Percentiles rank a stretch among this genome's conserved stretches.
These are phyloP conservation scores for Ips typographus DNA, from an alignment of 1,140 invertebrate species.

Conservation along the genomic window DNA sequence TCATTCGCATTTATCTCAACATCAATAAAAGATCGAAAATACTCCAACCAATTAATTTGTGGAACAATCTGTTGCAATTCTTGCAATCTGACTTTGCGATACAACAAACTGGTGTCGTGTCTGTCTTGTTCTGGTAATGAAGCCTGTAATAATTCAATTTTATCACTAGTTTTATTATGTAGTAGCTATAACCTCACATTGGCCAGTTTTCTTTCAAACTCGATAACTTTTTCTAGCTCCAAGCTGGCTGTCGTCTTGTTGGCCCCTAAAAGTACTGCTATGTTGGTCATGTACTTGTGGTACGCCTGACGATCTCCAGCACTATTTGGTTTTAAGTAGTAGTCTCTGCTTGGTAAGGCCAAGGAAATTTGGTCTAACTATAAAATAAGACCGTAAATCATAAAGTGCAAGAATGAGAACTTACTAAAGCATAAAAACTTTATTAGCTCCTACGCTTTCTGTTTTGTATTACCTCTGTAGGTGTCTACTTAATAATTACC, in stretches of 20 bases:
- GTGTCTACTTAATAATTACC: too few species aligned
- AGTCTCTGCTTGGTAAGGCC: slow-evolving; percentile 78
- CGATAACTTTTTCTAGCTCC: slow-evolving; percentile 70
- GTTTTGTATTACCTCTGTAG: too few species aligned
- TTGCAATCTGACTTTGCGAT: slow-evolving; percentile 67
- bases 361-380: slow-evolving; percentile 81
- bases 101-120: slow-evolving; percentile 78
- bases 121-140: slow-evolving; percentile 77
- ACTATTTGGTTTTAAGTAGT: slow-evolving; percentile 73
- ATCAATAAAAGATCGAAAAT: slow-evolving; percentile 70
- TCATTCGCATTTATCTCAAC: slow-evolving; percentile 67
- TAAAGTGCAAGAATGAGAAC: background rate
- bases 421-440: background rate
- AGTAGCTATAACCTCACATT: slow-evolving; percentile 59
- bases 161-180: background rate
- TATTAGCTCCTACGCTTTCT: background rate
- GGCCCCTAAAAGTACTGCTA: slow-evolving; percentile 74
- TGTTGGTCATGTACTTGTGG: slow-evolving; percentile 75
- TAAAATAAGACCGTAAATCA: slow-evolving; percentile 11
- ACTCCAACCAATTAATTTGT: slow-evolving; percentile 76
- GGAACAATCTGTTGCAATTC: slow-evolving; percentile 69
- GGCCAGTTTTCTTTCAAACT: slow-evolving; percentile 75
- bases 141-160: slow-evolving; percentile 55
- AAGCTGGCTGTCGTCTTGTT: slow-evolving; percentile 60
- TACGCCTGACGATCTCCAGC: slow-evolving; percentile 70